phyloP scores from a whole-genome alignment of 2,888 invertebrate species.

The Sinodicranocentrus sp. region DNA sequence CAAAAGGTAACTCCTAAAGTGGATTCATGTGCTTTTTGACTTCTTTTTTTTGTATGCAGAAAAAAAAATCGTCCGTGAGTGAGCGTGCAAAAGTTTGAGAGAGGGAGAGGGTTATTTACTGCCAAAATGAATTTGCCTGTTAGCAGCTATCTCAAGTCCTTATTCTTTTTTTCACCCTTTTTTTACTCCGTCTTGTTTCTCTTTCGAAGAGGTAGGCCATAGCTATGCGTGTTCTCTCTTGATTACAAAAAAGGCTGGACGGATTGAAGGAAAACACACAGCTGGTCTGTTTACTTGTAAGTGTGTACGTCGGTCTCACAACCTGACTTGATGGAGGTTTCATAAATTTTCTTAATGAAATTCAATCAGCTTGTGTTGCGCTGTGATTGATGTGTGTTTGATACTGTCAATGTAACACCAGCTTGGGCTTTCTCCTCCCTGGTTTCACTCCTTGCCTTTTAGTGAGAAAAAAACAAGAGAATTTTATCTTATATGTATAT shows the following conservation, averaged over 20 bases:
- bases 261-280: not conserved
- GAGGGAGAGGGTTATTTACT: slow-evolving; percentile 50
- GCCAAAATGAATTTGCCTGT: slow-evolving; percentile 47
- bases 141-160: slow-evolving; percentile 41
- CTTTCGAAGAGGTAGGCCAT: not conserved
- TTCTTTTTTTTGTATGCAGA: not conserved
- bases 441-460: slow-evolving; percentile 21
- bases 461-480: not conserved
- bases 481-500: not conserved
- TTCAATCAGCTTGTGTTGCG: slow-evolving; percentile 60
- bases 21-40: not conserved
- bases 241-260: not conserved
- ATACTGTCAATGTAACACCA: slow-evolving; percentile 59
- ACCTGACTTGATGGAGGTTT: not conserved
- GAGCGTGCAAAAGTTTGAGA: slow-evolving; percentile 35
- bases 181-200: slow-evolving; percentile 8
- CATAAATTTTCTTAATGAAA: slow-evolving; percentile 62
- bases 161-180: slow-evolving; percentile 36
- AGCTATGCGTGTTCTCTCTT: slow-evolving; percentile 29
- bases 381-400: slow-evolving; percentile 63
- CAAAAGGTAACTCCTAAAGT: not conserved
- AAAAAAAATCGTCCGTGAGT: not conserved
- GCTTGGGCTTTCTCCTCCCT: slow-evolving; percentile 38
- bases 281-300: not conserved
- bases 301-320: not conserved